These are phyloP conservation scores for Chelonus formosanus DNA, from an alignment of 2,888 invertebrate genomes.

Conservation along the genomic window DNA sequence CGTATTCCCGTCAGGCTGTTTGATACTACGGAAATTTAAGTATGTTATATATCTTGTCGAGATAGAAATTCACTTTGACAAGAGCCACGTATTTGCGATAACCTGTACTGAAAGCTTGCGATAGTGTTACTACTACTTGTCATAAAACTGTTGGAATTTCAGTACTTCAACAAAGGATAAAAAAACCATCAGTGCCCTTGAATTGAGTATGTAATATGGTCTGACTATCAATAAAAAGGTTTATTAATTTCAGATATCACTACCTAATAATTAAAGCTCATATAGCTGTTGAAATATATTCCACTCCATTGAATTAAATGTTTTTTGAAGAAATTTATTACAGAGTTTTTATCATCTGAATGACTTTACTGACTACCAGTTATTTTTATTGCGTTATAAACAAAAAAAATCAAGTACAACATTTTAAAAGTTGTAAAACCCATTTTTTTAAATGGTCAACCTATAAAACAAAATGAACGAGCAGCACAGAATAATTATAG, in stretches of 20 bases:
- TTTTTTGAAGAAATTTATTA: too few relatives aligned
- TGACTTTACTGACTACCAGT: too few relatives aligned
- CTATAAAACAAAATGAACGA: conserved; percentile 1
- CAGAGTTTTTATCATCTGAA: too few relatives aligned
- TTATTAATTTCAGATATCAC: too few relatives aligned
- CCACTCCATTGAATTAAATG: too few relatives aligned
- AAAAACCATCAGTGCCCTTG: conserved; percentile 18
- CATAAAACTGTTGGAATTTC: conserved; percentile 14
- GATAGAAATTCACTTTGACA: conserved; percentile 16
- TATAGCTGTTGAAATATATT: too few relatives aligned
- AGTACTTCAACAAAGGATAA: not conserved
- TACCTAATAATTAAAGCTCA: too few relatives aligned
- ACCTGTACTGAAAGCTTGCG: conserved; percentile 25
- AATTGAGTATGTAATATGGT: not conserved
- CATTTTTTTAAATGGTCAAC: too few relatives aligned
- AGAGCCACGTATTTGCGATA: conserved; percentile 6
- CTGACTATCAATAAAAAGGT: too few relatives aligned
- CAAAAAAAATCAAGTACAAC: too few relatives aligned
- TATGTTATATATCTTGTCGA: not conserved
- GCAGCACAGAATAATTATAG: conserved; percentile 18
- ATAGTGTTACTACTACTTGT: conserved; percentile 29
- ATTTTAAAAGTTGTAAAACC: too few relatives aligned
- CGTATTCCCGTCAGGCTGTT: conserved; percentile 29
- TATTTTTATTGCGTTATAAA: too few relatives aligned
- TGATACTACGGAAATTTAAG: conserved; percentile 18